These are phyloP conservation scores for Indicator indicator DNA, from an alignment of 2,113 vertebrate genomes.

Conservation along the genomic window DNA sequence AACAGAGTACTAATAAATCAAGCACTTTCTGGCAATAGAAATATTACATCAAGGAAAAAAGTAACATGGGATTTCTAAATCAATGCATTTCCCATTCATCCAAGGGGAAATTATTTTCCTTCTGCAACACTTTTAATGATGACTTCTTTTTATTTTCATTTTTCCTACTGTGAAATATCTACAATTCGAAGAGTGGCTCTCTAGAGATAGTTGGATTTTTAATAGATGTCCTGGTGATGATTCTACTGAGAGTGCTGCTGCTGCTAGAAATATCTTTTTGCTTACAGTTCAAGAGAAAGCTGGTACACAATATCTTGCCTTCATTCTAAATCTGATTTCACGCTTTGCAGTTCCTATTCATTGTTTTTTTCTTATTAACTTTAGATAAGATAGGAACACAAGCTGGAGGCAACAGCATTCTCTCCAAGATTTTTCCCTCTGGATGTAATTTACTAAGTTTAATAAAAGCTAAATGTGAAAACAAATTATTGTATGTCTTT, in stretches of 20 bases:
- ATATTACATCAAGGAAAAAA: neutral
- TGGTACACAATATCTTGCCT: neutral
- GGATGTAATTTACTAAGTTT: constrained; percentile 25
- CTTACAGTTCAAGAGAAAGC: neutral
- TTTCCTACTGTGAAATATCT: neutral
- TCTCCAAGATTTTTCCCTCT: neutral
- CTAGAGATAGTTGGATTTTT: neutral
- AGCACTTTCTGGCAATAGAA: neutral
- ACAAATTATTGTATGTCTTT: neutral
- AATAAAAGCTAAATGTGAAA: constrained; percentile 23
- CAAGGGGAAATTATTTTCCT: neutral
- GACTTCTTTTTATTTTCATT: neutral
- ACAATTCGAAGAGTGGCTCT: neutral
- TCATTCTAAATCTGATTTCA: constrained; percentile 31
- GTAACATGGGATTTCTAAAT: neutral
- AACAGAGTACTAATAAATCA: neutral
- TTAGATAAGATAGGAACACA: neutral
- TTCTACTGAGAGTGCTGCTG: neutral
- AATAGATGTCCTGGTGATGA: neutral
- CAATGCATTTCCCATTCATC: neutral
- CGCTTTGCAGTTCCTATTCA: neutral
- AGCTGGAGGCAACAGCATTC: neutral
- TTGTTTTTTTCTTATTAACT: constrained; percentile 47
- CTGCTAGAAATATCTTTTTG: neutral
- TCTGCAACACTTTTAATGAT: neutral